These are phyloP conservation scores for Sebastes minor DNA, from an alignment of 2,797 vertebrate species.

Conservation along the genomic window DNA sequence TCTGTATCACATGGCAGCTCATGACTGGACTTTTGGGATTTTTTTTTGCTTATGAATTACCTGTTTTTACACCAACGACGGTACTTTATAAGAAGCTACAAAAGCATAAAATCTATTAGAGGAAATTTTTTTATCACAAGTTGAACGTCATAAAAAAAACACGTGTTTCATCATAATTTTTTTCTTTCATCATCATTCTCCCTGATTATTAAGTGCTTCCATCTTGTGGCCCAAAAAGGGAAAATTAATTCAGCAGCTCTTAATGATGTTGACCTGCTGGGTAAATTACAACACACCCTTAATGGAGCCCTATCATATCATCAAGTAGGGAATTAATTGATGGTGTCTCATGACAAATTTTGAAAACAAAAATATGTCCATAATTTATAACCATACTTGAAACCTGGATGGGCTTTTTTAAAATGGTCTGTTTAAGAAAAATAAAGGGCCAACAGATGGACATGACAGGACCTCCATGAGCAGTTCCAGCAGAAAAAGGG, in stretches of 20 bases:
- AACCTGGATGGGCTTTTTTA: not conserved
- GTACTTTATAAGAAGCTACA: slow-evolving; percentile 31
- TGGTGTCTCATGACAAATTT: not conserved
- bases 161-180: not conserved
- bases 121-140: slow-evolving; percentile 10
- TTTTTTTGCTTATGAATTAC: not conserved
- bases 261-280: not conserved
- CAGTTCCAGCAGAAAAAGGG: not conserved
- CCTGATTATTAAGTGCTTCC: slow-evolving; percentile 67
- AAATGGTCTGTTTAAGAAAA: not conserved
- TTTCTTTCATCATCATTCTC: not conserved
- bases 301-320: slow-evolving; percentile 2
- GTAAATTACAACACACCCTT: not conserved
- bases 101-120: slow-evolving; percentile 23
- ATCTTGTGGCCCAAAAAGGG: slow-evolving; percentile 64
- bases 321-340: not conserved
- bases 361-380: not conserved
- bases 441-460: not conserved
- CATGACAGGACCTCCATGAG: slow-evolving; percentile 4
- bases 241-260: slow-evolving; percentile 9
- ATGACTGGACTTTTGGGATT: not conserved
- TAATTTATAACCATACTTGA: not conserved
- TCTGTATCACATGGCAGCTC: not conserved
- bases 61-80: not conserved
- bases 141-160: not conserved